Conservation (phyloP, 2,113 vertebrate genomes). For the Rousettus leschenaultii region DNA sequence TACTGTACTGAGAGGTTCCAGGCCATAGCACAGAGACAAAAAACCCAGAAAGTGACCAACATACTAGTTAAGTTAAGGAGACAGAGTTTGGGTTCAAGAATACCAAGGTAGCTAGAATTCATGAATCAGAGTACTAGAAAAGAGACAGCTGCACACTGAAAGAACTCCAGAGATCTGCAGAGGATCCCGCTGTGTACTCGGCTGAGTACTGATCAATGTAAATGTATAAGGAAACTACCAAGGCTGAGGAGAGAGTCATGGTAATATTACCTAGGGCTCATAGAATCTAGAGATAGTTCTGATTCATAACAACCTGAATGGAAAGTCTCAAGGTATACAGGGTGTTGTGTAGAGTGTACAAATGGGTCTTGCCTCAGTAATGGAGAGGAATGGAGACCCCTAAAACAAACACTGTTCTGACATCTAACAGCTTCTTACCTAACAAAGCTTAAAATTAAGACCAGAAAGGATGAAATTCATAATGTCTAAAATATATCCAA, state of each 20-base stretch:
- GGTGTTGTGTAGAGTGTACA: not conserved
- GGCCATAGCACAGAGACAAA: not conserved
- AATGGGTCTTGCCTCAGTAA: not conserved
- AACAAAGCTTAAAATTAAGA: slow-evolving; percentile 15
- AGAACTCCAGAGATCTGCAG: not conserved
- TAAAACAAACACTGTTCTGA: not conserved
- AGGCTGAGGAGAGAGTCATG: not conserved
- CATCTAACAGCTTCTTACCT: not conserved
- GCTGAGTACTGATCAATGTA: not conserved
- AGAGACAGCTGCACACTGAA: not conserved
- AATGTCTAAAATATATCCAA: not conserved
- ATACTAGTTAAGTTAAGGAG: not conserved
- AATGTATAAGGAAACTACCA: not conserved
- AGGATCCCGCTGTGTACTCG: not conserved
- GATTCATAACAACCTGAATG: not conserved
- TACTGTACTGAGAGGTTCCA: not conserved
- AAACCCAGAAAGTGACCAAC: not conserved
- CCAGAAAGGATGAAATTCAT: not conserved
- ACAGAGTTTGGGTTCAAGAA: not conserved
- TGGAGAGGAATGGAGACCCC: not conserved
- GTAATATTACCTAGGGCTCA: not conserved
- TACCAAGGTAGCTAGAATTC: not conserved
- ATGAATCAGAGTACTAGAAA: not conserved
- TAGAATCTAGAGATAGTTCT: not conserved
- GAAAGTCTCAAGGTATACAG: not conserved